These are phyloP conservation scores for Ophion ellenae DNA, from an alignment of 2,888 invertebrate genomes.

Conservation along the genomic window DNA sequence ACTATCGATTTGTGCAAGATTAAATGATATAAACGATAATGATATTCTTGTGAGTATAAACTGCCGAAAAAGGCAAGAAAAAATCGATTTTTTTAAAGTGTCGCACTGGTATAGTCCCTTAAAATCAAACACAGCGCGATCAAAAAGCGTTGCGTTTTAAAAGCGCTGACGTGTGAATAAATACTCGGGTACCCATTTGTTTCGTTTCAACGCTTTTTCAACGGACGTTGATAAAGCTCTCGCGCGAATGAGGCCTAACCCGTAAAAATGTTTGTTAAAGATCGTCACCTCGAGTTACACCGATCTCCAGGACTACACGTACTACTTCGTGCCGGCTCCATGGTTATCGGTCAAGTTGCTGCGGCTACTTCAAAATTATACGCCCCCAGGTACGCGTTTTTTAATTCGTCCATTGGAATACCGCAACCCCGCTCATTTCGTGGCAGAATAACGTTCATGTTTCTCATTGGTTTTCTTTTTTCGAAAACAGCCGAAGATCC, in stretches of 20 bases:
- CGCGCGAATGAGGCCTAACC: background rate
- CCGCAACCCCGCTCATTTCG: background rate
- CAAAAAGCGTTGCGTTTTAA: too few species aligned
- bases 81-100: too few species aligned
- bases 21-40: too few species aligned
- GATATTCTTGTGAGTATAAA: too few species aligned
- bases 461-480: background rate
- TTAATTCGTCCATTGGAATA: constrained; percentile 4
- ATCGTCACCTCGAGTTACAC: constrained; percentile 99
- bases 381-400: constrained; percentile 91
- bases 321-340: constrained; percentile 99
- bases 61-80: too few species aligned
- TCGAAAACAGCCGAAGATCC: constrained; percentile 91
- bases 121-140: too few species aligned
- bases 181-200: too few species aligned
- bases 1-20: too few species aligned
- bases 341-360: constrained; percentile 99
- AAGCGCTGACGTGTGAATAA: too few species aligned
- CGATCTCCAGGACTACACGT: constrained; percentile 99
- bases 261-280: constrained; percentile 83
- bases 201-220: too few species aligned
- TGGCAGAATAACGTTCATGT: background rate
- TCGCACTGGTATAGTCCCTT: too few species aligned
- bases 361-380: constrained; percentile 98
- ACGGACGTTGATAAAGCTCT: too few species aligned